These are phyloP conservation scores for Struthio camelus DNA, from an alignment of 2,113 vertebrate genomes.

Conservation along the genomic window DNA sequence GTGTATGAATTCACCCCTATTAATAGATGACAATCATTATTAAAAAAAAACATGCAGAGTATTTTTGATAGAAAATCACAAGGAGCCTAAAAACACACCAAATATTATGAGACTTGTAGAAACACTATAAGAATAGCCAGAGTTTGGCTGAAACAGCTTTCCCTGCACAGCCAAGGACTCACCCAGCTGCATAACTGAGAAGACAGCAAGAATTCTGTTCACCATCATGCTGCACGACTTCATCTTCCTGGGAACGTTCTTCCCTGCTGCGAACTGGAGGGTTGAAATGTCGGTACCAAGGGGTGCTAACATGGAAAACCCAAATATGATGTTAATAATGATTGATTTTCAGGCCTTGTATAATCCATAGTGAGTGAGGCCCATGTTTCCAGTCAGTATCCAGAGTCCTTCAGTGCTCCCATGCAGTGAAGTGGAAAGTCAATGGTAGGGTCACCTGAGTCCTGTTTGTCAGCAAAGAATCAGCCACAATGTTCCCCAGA, in stretches of 20 bases:
- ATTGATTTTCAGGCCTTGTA: background rate
- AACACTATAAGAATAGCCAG: background rate
- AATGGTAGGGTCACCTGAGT: background rate
- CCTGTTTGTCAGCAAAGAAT: background rate
- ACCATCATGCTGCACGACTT: rapidly evolving
- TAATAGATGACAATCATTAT: background rate
- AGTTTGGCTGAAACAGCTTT: background rate
- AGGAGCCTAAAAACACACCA: background rate
- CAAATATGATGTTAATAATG: background rate
- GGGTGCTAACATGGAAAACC: background rate
- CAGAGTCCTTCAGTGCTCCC: background rate
- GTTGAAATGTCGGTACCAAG: background rate
- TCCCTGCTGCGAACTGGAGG: rapidly evolving
- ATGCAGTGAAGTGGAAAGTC: background rate
- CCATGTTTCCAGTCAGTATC: background rate
- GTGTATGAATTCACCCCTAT: background rate
- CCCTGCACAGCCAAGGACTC: slow-evolving; percentile 5
- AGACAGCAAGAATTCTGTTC: rapidly evolving
- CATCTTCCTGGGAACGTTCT: background rate
- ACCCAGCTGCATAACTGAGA: slow-evolving; percentile 40
- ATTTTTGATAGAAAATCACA: rapidly evolving
- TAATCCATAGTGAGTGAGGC: background rate
- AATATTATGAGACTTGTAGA: background rate
- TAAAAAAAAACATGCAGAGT: background rate
- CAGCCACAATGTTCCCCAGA: background rate